Percentiles rank a stretch among this genome's conserved stretches.
Conservation (phyloP, 2,888 invertebrate species). For the Nysson spinosus region DNA sequence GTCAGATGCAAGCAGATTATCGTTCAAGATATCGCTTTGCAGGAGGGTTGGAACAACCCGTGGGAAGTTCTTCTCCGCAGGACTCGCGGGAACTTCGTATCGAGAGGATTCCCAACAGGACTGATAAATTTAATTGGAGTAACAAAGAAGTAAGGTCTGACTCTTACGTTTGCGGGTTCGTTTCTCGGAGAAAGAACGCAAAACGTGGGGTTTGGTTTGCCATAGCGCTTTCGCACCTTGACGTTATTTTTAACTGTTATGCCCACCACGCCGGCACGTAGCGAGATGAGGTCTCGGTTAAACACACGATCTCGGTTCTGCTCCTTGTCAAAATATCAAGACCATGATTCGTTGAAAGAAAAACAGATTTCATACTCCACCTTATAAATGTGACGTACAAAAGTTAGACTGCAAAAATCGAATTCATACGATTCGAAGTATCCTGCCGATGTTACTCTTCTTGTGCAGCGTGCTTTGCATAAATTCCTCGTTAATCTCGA, state of each 20-base stretch:
- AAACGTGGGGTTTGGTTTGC: neutral
- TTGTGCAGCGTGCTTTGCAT: too few species aligned
- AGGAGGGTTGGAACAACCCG: conserved; percentile 29
- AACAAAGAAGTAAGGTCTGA: conserved; percentile 5
- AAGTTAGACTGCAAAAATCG: neutral
- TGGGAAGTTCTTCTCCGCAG: conserved; percentile 43
- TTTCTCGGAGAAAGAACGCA: neutral
- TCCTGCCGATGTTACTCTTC: too few species aligned
- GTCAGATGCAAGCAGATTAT: conserved; percentile 18
- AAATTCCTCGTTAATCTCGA: too few species aligned
- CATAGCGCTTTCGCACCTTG: conserved; percentile 31
- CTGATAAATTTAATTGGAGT: conserved; percentile 50
- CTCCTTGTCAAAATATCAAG: conserved; percentile 2
- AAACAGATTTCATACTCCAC: conserved; percentile 8
- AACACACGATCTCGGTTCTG: conserved; percentile 13
- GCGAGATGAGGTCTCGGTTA: conserved; percentile 36
- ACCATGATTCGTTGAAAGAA: neutral
- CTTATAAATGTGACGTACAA: neutral
- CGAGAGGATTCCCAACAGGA: conserved; percentile 49
- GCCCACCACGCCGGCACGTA: conserved; percentile 26
- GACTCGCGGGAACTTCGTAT: conserved; percentile 49
- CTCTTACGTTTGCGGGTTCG: neutral
- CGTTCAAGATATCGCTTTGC: conserved; percentile 34
- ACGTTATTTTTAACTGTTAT: conserved; percentile 54
- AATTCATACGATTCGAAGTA: too few species aligned